A percentile compares a stretch with the other conserved stretches of the same genome.
Evolutionary conservation across 2,113 vertebrate species (phyloP).

Genomic region (Microcebus ravelobensis): DNA sequence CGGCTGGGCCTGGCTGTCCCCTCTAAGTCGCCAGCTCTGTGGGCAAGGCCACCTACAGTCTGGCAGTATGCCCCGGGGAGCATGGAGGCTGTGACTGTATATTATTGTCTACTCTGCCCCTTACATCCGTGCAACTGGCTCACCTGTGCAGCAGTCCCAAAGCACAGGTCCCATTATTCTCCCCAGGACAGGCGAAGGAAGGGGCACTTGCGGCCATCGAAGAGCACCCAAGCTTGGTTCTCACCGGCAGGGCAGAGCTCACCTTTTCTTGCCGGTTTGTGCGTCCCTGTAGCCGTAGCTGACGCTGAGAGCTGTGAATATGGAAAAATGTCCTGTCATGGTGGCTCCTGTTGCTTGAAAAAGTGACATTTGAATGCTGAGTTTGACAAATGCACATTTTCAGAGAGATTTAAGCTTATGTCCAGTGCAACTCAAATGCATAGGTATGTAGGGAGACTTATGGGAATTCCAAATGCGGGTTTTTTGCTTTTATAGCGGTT

Average conservation of each 20-base stretch:
- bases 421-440: not conserved
- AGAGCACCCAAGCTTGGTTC: not conserved
- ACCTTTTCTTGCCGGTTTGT: accelerated
- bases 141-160: not conserved
- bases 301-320: accelerated
- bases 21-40: not conserved
- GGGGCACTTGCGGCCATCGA: not conserved
- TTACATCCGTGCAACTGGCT: not conserved
- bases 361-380: too few relatives aligned
- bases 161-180: not conserved
- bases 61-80: not conserved
- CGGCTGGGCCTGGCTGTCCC: not conserved
- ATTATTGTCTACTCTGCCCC: not conserved
- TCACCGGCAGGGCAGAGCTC: not conserved
- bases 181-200: not conserved
- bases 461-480: too few relatives aligned
- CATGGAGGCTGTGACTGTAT: too few relatives aligned
- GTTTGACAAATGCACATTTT: not conserved
- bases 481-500: not conserved
- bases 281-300: accelerated
- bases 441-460: not conserved
- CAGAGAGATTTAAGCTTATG: not conserved
- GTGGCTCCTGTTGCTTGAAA: not conserved
- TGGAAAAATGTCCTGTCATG: not conserved
- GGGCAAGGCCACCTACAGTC: not conserved